Base-by-base conservation (phyloP, 2,888 invertebrate genomes). In the Pristionchus japonicus region DNA sequence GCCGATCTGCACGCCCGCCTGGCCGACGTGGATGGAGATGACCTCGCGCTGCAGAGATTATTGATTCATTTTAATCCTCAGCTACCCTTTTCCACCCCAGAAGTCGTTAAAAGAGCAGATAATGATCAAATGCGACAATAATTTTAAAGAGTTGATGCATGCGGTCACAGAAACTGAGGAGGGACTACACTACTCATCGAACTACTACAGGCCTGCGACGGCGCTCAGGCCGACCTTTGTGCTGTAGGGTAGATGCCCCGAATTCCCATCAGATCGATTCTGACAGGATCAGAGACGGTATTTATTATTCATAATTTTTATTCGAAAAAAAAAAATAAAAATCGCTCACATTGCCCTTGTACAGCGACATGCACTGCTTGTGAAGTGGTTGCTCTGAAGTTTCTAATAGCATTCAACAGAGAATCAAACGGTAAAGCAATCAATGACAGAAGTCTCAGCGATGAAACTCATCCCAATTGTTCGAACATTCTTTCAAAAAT, bases 1-100 rank as follows among this genome's bases (percentile, higher is more conserved):
- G 88, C 94, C 96, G 90, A 93, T 93, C 89, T 93, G 93, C 83
- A 92, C 92, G 89, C 93, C 93, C 86, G 93, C 93, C 89, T 93
- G 93, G 67, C 93, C 93, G 89, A 93, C 92, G 90, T 93, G 93
- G 88, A 93, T 89, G 13, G 92, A 92, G 90, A 93, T 92, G 84
- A 93, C 93, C 90, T 92, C 92, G 89, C 92, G 91, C 91, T 86
- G 52, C 23, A 67, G 27, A 4, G 17, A 49, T n/a, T 49, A 52
- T 31, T 23, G 27, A 77, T 77, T 43, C 0, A 70, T 34, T 20
- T 64, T 1, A 17, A 27, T 64, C 64, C 6, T 27, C 27, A 64
- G 31, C 31, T n/a, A 27, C 3, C 9, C 6, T 27, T 61, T 47
- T 47, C 20, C 52, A 52, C 13, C 20, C 52, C 20, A 17, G 13